Base-by-base conservation (phyloP, 2,888 invertebrate genomes). In the Allolobophora icterica region DNA sequence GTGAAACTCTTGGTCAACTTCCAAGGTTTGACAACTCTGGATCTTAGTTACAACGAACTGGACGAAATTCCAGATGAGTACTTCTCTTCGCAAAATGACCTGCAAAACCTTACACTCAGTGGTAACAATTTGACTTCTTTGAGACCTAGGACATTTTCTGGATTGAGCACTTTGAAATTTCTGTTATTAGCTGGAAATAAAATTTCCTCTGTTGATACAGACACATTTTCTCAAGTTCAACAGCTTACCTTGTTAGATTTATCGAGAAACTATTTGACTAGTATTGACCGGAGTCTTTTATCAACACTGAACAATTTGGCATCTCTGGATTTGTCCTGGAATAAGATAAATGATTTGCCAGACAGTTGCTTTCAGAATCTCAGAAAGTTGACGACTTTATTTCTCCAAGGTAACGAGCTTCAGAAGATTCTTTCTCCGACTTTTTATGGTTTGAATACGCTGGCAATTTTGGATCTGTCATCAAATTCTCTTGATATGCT, bases 361-460 rank as follows among this genome's bases (percentile, higher is more conserved):
- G 87, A 87, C 87, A 87, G 17, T 38, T 87, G 87, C 38, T 87
- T 87, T 34, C 87, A 24, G n/a, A 87, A 24, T 87, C 38, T 87
- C 17, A 38, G 21, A 34, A 87, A 87, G 24, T 33, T 87, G 24
- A 87, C 87, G n/a, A 87, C 34, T 34, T 24, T 87, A 19, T 87
- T 15, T 38, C 87, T 87, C 35, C 35, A 34, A 34, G 87, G 35
- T 6, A 87, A 87, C 87, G 19, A 11, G 6, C 34, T 87, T 87
- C 35, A 87, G 34, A 87, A 38, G 19, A 6, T 87, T 21, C 13
- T 0, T 6, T 38, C 87, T 34, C 38, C 87, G 87, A 21, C 34
- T 19, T 87, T 35, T 24, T 34, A 34, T 24, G 87, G 87, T 21
- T 17, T 87, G 19, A 4, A 17, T 35, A 87, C 38, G 19, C 87